A percentile compares a stretch with the other conserved stretches of the same genome.
Conservation (phyloP, 30 jellyfish, hydroid and myxozoan species). For the Chrysaora quinquecirrha region DNA sequence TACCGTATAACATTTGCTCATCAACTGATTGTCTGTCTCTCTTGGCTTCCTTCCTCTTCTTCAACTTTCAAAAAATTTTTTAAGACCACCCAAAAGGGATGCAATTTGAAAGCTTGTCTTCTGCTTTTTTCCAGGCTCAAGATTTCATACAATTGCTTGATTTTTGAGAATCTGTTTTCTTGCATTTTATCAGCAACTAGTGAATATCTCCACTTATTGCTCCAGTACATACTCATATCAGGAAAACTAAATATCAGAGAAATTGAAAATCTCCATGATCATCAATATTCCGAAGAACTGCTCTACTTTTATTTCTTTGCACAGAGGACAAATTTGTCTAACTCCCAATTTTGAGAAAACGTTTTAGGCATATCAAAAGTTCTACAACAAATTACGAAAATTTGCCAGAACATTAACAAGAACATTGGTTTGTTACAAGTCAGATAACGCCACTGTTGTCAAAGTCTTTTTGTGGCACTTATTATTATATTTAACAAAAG, state of each 20-base stretch:
- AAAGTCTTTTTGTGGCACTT: too few relatives aligned
- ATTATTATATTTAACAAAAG: too few relatives aligned
- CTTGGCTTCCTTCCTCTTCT: conserved; percentile 65
- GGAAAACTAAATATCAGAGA: neutral
- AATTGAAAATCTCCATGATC: too few relatives aligned
- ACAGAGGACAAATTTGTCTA: neutral
- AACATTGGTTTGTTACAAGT: too few relatives aligned
- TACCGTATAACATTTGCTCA: conserved; percentile 69
- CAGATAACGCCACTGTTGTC: too few relatives aligned
- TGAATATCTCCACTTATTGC: neutral
- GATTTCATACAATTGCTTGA: neutral
- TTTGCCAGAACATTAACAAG: too few relatives aligned
- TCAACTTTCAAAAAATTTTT: conserved; percentile 40
- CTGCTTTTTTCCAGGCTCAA: too few relatives aligned
- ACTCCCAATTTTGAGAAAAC: neutral
- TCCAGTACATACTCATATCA: neutral
- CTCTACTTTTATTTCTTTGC: neutral
- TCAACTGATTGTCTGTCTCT: conserved; percentile 52
- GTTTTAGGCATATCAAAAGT: too few relatives aligned
- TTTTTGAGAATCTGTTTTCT: neutral
- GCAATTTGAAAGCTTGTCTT: conserved; percentile 1
- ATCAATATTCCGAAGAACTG: neutral
- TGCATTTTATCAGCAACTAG: neutral
- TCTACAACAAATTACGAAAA: too few relatives aligned
- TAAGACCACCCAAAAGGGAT: too few relatives aligned